phyloP scores from a whole-genome alignment of 2,113 vertebrate genomes.

The Rana temporaria region DNA sequence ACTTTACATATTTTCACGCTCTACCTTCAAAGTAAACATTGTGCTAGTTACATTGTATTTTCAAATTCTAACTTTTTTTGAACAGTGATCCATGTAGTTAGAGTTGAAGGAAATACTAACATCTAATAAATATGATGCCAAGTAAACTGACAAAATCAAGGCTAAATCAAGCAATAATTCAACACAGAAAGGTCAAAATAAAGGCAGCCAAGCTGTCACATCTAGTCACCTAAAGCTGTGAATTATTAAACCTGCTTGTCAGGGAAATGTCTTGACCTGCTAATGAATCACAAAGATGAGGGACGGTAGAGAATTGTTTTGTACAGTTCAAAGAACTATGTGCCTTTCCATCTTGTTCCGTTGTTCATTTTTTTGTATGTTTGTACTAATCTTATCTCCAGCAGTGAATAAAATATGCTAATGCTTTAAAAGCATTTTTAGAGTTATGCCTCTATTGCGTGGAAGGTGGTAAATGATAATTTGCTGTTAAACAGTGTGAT shows the following conservation, averaged over 20 bases:
- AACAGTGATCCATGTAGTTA: too few species aligned
- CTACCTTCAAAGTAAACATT: too few species aligned
- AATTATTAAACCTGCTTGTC: slow-evolving; percentile 53
- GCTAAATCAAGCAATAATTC: neutral
- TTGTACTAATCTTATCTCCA: neutral
- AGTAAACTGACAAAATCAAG: slow-evolving; percentile 9
- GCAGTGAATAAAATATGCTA: slow-evolving; percentile 17
- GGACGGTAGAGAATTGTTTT: neutral
- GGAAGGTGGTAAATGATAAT: slow-evolving; percentile 14
- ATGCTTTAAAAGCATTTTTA: slow-evolving; percentile 12
- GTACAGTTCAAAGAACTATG: slow-evolving; percentile 4
- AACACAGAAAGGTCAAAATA: slow-evolving; percentile 5
- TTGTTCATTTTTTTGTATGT: neutral
- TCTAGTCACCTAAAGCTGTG: neutral
- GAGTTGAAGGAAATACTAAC: neutral
- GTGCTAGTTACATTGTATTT: too few species aligned
- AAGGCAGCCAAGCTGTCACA: slow-evolving; percentile 51
- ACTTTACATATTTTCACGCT: too few species aligned
- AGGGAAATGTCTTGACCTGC: slow-evolving; percentile 46
- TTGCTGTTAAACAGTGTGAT: slow-evolving; percentile 17
- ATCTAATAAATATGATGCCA: neutral
- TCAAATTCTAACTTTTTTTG: too few species aligned
- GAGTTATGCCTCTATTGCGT: neutral
- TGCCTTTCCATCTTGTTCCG: neutral
- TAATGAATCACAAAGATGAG: slow-evolving; percentile 49